Conservation (phyloP, 2,888 invertebrate genomes). For the Hoplodrina ambigua region DNA sequence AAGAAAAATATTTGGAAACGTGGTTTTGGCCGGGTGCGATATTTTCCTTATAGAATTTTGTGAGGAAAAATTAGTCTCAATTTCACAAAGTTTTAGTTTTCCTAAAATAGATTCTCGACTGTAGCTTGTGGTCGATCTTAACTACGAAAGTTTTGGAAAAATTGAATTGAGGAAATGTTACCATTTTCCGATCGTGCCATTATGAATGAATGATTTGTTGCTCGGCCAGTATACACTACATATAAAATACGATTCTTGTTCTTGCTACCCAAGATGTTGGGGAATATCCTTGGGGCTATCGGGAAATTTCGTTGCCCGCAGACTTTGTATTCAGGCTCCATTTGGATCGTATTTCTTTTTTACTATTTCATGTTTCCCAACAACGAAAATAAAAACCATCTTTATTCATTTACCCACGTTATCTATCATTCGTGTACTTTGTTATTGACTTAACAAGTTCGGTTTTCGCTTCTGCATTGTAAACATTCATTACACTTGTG, state of each 20-base stretch:
- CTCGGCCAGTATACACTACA: constrained; percentile 30
- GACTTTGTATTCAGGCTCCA: constrained; percentile 36
- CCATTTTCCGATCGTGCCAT: constrained; percentile 9
- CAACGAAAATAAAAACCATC: constrained; percentile 19
- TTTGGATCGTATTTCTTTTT: constrained; percentile 35
- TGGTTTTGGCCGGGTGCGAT: constrained; percentile 13
- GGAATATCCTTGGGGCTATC: constrained; percentile 38
- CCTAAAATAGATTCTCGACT: background rate
- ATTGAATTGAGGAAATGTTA: constrained; percentile 17
- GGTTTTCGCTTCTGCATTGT: constrained; percentile 21
- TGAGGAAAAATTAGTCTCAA: background rate
- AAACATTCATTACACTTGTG: constrained; percentile 16
- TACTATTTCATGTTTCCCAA: constrained; percentile 25
- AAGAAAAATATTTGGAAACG: constrained; percentile 47
- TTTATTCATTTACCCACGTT: constrained; percentile 32
- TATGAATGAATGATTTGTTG: constrained; percentile 43
- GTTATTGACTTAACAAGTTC: constrained; percentile 19
- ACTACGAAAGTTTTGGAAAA: constrained; percentile 6
- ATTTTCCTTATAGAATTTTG: constrained; percentile 30
- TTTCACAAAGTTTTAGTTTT: constrained; percentile 6
- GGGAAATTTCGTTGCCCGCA: constrained; percentile 21
- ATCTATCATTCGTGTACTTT: constrained; percentile 24
- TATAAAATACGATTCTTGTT: constrained; percentile 40
- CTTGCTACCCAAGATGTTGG: constrained; percentile 11
- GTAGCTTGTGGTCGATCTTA: background rate